Evolutionary conservation across 1,140 invertebrate genomes (phyloP).

Genomic region (Microplitis demolitor): DNA sequence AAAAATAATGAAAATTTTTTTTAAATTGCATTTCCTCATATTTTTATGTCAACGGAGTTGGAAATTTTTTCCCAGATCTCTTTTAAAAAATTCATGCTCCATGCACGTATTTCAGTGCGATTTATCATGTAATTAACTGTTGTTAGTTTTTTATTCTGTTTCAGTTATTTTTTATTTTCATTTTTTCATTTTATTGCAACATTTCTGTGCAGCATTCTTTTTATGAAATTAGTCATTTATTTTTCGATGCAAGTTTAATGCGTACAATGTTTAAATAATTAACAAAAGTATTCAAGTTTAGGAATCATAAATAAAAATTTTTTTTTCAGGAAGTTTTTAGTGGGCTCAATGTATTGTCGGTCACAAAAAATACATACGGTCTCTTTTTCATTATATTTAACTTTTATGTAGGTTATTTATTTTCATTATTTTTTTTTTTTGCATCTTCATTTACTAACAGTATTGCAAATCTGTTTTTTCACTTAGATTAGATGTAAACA

Average conservation of each 20-base stretch:
- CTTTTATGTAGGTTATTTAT: no score
- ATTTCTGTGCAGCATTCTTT: neutral
- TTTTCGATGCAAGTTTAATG: neutral
- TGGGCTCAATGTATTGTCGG: no score
- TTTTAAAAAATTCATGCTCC: neutral
- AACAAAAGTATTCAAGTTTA: no score
- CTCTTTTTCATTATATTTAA: no score
- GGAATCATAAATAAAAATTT: no score
- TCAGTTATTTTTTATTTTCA: no score
- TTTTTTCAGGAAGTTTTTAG: no score
- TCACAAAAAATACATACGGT: no score
- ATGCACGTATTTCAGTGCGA: neutral
- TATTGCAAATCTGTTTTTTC: no score
- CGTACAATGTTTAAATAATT: neutral
- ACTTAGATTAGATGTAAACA: no score
- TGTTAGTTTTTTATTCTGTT: neutral
- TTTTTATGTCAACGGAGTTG: neutral
- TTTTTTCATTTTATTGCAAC: neutral
- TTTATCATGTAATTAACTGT: slow-evolving; percentile 1
- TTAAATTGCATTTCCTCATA: neutral
- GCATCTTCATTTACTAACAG: no score
- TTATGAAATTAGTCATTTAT: neutral
- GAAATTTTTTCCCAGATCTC: neutral
- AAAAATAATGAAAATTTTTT: neutral
- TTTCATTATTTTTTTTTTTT: no score